Conservation (phyloP, 2,113 vertebrate species). For the Damaliscus lunatus region DNA sequence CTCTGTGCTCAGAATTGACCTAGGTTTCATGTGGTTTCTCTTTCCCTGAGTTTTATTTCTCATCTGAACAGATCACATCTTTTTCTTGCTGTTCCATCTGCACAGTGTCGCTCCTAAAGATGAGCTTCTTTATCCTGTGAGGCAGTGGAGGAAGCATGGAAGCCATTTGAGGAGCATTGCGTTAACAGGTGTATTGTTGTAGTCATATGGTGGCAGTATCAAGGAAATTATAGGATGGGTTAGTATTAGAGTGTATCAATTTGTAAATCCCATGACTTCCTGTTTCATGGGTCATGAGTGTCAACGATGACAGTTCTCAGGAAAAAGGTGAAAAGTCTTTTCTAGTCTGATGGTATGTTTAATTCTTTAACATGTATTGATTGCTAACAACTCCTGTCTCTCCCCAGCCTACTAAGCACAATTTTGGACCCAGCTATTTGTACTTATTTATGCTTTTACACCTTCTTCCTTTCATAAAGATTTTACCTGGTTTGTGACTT, state of each 20-base stretch:
- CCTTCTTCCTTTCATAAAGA: slow-evolving; percentile 58
- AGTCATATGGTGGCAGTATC: background rate
- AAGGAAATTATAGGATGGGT: background rate
- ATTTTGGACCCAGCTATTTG: slow-evolving; percentile 13
- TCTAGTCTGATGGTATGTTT: background rate
- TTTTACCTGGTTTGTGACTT: slow-evolving; percentile 62
- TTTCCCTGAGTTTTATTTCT: slow-evolving; percentile 13
- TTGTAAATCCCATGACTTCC: slow-evolving; percentile 55
- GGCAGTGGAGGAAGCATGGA: slow-evolving; percentile 23
- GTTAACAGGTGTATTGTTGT: background rate
- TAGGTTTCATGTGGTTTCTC: slow-evolving; percentile 20
- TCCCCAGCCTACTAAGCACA: slow-evolving; percentile 15
- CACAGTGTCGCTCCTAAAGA: background rate
- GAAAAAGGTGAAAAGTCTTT: background rate
- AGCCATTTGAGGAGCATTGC: background rate
- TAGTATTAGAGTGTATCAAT: background rate
- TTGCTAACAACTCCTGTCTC: slow-evolving; percentile 49
- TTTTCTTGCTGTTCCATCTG: slow-evolving; percentile 10
- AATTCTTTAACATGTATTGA: slow-evolving; percentile 1
- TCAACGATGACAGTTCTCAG: background rate
- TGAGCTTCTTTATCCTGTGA: slow-evolving; percentile 2
- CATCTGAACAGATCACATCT: background rate
- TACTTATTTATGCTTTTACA: slow-evolving; percentile 39
- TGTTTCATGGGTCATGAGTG: slow-evolving; percentile 28
- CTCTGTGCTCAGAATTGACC: background rate